These are phyloP conservation scores for Cremastinae sp. DNA, from an alignment of 2,888 invertebrate genomes.

Conservation along the genomic window DNA sequence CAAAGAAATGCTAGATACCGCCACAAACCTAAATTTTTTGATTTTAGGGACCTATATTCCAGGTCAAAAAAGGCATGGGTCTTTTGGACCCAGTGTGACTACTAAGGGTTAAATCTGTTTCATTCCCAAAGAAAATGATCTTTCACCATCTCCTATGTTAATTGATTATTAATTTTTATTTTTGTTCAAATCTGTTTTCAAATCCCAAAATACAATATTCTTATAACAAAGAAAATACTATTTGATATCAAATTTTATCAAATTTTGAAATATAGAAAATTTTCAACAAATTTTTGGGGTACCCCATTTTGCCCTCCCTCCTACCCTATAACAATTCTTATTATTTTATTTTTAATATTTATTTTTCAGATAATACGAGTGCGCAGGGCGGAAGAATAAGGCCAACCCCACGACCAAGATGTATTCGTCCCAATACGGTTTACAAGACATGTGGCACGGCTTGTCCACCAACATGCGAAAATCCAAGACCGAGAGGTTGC, in stretches of 20 bases:
- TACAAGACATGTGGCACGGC: not conserved
- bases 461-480: conserved; percentile 15
- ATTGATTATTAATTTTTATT: too few species aligned
- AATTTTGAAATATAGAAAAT: too few species aligned
- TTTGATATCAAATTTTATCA: too few species aligned
- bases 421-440: not conserved
- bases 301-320: not conserved
- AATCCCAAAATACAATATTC: too few species aligned
- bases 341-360: not conserved
- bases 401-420: too few species aligned
- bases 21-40: conserved; percentile 2
- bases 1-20: not conserved
- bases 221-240: too few species aligned
- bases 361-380: conserved; percentile 7
- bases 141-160: too few species aligned
- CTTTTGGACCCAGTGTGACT: too few species aligned
- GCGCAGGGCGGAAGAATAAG: not conserved
- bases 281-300: not conserved
- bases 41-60: not conserved
- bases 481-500: not conserved
- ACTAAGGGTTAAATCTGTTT: too few species aligned
- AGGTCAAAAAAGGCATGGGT: too few species aligned
- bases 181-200: conserved; percentile 26
- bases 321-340: not conserved
- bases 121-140: too few species aligned